phyloP scores from a whole-genome alignment of 2,113 vertebrate species.

The Triplophysa rosa region DNA sequence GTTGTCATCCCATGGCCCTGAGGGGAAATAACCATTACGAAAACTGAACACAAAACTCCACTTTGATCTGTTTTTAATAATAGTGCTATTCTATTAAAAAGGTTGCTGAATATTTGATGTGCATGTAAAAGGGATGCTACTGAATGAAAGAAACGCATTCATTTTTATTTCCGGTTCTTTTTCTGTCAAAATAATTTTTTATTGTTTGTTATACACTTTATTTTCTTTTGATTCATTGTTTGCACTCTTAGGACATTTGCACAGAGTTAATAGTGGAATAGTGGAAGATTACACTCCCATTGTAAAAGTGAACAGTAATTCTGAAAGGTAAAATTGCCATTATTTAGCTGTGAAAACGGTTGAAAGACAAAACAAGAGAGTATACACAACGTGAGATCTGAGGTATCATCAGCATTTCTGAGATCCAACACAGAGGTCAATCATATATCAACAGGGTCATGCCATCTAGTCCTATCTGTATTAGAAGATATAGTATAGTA shows the following conservation, averaged over 20 bases:
- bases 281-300: not conserved
- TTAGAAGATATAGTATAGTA: slow-evolving; percentile 8
- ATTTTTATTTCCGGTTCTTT: slow-evolving; percentile 20
- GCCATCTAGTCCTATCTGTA: not conserved
- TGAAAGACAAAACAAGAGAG: not conserved
- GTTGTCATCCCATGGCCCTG: slow-evolving; percentile 65
- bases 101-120: slow-evolving; percentile 69
- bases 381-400: not conserved
- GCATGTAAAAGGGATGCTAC: slow-evolving; percentile 57
- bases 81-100: slow-evolving; percentile 67
- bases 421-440: not conserved
- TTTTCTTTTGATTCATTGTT: slow-evolving; percentile 3
- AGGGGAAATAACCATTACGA: slow-evolving; percentile 57
- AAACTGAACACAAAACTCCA: slow-evolving; percentile 51
- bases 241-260: slow-evolving; percentile 16
- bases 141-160: not conserved
- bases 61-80: slow-evolving; percentile 69
- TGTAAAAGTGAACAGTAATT: slow-evolving; percentile 7
- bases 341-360: not conserved
- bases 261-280: slow-evolving; percentile 1
- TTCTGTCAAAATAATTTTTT: not conserved
- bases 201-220: slow-evolving; percentile 6
- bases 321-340: not conserved
- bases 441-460: slow-evolving; percentile 9
- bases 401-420: not conserved